Percentiles rank a stretch among this genome's conserved stretches.
phyloP scores from a whole-genome alignment of 2,797 vertebrate genomes.

The Sebastes alutus region DNA sequence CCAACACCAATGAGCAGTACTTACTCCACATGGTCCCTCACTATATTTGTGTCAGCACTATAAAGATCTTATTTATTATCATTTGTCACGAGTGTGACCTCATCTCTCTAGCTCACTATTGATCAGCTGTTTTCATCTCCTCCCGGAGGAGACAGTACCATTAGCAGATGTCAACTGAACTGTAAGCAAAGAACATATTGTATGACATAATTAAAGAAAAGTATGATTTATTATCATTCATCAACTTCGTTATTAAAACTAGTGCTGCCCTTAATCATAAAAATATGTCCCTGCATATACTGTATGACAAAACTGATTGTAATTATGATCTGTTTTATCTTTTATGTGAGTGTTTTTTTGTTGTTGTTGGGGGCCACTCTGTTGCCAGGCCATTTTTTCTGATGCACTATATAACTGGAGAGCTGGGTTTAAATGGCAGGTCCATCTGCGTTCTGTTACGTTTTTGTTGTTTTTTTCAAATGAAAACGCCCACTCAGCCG shows the following conservation, averaged over 20 bases:
- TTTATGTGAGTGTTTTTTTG: not conserved
- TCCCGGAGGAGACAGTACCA: not conserved
- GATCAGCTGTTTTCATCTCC: slow-evolving; percentile 13
- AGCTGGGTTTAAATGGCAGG: not conserved
- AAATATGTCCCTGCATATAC: not conserved
- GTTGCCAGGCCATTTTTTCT: not conserved
- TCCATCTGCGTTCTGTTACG: too few species aligned
- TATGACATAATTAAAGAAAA: not conserved
- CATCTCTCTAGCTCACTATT: not conserved
- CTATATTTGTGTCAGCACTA: slow-evolving; percentile 9
- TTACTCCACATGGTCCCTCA: not conserved
- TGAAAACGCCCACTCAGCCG: too few species aligned
- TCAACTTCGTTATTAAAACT: not conserved
- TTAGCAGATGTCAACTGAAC: slow-evolving; percentile 15
- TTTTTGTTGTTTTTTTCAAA: too few species aligned
- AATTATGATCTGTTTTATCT: not conserved
- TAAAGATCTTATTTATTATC: not conserved
- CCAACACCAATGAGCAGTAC: not conserved
- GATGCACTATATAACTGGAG: not conserved
- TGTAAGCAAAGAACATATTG: not conserved
- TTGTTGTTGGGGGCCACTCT: not conserved
- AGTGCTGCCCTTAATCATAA: not conserved
- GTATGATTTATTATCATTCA: not conserved
- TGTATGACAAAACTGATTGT: not conserved
- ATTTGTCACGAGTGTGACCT: not conserved